A percentile compares a stretch with the other conserved stretches of the same genome.
Conservation (phyloP, 2,113 vertebrate species). For the Pteronura brasiliensis region DNA sequence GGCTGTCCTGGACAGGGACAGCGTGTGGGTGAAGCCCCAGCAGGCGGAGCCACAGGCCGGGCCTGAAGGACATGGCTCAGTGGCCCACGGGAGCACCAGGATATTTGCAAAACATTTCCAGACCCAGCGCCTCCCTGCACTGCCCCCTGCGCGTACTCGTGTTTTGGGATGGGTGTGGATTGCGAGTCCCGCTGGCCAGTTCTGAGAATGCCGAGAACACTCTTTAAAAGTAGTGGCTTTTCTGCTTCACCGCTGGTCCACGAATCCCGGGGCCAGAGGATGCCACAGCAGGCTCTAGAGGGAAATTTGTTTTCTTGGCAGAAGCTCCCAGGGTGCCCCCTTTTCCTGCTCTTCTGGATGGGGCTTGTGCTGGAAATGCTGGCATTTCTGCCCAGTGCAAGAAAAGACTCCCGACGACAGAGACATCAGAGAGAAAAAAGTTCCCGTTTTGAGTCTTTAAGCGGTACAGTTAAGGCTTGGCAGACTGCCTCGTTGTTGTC, state of each 20-base stretch:
- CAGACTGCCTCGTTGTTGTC: neutral
- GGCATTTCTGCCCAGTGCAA: neutral
- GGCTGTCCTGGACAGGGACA: neutral
- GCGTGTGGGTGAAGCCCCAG: neutral
- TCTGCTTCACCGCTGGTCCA: fast-evolving
- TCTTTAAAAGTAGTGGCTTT: too few relatives aligned
- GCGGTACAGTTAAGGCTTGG: neutral
- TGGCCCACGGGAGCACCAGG: fast-evolving
- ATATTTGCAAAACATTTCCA: fast-evolving
- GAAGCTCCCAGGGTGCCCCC: too few relatives aligned
- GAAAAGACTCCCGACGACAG: neutral
- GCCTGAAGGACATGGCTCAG: fast-evolving
- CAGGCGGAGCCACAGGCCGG: neutral
- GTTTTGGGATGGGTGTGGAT: too few relatives aligned
- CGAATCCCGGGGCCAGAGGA: neutral
- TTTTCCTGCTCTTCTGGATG: too few relatives aligned
- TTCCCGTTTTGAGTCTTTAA: neutral
- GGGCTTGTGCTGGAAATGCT: neutral
- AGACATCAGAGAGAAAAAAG: fast-evolving
- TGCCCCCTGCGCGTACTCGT: fast-evolving
- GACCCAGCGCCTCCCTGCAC: fast-evolving
- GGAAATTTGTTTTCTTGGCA: neutral
- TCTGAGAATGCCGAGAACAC: neutral
- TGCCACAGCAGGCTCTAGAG: fast-evolving
- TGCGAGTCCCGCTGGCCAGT: fast-evolving